Conservation (phyloP, 2,888 invertebrate species). For the Ditula angustiorana region DNA sequence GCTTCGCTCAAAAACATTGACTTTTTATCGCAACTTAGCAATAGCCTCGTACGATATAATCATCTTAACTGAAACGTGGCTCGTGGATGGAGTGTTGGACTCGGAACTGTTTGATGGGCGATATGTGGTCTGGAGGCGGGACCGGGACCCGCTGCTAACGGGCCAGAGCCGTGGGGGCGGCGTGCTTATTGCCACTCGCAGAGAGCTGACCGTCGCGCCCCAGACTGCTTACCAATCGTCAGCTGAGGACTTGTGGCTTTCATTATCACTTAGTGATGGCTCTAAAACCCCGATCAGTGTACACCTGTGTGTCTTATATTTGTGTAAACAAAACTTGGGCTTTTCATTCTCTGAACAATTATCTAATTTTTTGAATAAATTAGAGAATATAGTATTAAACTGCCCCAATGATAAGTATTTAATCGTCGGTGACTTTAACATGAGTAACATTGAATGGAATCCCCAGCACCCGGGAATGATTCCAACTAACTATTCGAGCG, state of each 20-base stretch:
- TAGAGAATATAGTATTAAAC: background rate
- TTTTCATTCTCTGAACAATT: background rate
- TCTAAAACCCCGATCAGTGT: background rate
- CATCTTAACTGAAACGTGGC: background rate
- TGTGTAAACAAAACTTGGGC: background rate
- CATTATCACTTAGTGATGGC: background rate
- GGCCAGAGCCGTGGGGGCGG: slow-evolving; percentile 7
- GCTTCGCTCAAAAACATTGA: background rate
- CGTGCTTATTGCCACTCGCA: slow-evolving; percentile 10
- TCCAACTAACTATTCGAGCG: background rate
- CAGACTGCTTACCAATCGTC: background rate
- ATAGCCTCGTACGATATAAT: slow-evolving; percentile 2
- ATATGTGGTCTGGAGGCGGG: slow-evolving; percentile 6
- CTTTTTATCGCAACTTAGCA: background rate
- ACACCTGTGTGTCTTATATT: slow-evolving; percentile 2
- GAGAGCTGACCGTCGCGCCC: background rate
- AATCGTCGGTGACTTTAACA: background rate
- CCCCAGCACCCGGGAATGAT: background rate
- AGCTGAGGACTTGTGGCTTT: slow-evolving; percentile 4
- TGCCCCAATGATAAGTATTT: background rate
- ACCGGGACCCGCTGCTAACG: background rate
- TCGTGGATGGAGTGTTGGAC: background rate
- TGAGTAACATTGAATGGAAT: background rate
- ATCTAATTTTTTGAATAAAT: background rate
- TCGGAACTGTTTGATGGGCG: slow-evolving; percentile 1